phyloP scores from a whole-genome alignment of 92 coral and sea anemone genomes.

The Epizoanthus illoricatus region DNA sequence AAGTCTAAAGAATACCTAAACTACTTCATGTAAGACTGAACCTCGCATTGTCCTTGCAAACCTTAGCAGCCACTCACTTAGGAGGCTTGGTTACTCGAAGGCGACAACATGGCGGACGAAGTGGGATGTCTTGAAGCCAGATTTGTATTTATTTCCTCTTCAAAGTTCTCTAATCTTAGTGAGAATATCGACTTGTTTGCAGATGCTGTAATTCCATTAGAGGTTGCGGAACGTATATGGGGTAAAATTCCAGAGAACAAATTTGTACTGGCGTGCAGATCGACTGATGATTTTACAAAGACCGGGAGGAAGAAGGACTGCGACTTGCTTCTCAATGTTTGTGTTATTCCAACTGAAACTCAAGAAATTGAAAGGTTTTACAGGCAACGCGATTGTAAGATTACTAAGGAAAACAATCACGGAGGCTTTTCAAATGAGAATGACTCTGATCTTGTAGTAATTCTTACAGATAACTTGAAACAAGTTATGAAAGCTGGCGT shows the following conservation, averaged over 20 bases:
- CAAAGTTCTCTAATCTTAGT: conserved; percentile 10
- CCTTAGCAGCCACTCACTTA: conserved; percentile 9
- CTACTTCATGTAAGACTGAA: no score
- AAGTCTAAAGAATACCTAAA: no score
- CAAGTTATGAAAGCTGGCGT: not conserved
- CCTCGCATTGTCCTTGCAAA: not conserved
- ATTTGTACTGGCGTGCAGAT: conserved; percentile 41
- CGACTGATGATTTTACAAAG: conserved; percentile 9
- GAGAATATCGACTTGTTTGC: not conserved
- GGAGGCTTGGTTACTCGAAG: conserved; percentile 28
- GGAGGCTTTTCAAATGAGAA: not conserved
- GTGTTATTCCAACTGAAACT: conserved; percentile 16
- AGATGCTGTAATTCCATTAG: conserved; percentile 28
- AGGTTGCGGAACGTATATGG: not conserved
- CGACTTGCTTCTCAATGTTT: conserved; percentile 30
- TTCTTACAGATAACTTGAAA: conserved; percentile 14
- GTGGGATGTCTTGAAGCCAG: conserved; percentile 16
- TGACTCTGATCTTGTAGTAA: not conserved
- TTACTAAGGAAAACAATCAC: not conserved
- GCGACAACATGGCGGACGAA: conserved; percentile 52
- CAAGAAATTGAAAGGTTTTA: conserved; percentile 16
- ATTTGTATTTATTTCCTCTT: conserved; percentile 5
- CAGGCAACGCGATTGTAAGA: not conserved
- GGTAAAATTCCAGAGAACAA: conserved; percentile 7
- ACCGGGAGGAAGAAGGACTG: not conserved